Evolutionary conservation across 2,797 vertebrate species (phyloP).

Genomic region (Hypotaenidia philippensis): DNA sequence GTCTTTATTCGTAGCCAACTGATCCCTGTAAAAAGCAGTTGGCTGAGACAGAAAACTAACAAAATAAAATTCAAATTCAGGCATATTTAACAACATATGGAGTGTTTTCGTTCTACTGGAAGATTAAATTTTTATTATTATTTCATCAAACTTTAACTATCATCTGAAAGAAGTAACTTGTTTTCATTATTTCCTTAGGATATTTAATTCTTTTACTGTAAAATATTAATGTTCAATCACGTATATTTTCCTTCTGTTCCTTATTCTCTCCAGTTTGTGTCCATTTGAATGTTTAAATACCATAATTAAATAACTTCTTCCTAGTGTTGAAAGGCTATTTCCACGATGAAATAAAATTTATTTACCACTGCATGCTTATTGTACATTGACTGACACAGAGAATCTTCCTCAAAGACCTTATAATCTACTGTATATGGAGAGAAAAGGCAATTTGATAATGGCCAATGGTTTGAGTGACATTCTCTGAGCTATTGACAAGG

Average conservation of each 20-base stretch:
- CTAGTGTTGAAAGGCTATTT: neutral
- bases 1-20: neutral
- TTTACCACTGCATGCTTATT: neutral
- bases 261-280: slow-evolving; percentile 19
- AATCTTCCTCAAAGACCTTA: neutral
- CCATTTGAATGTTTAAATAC: slow-evolving; percentile 45
- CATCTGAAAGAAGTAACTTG: slow-evolving; percentile 60
- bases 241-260: slow-evolving; percentile 53
- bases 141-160: slow-evolving; percentile 76
- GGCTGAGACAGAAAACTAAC: neutral
- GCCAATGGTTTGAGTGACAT: neutral
- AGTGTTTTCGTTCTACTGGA: slow-evolving; percentile 44
- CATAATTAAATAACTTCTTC: slow-evolving; percentile 17
- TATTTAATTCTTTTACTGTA: slow-evolving; percentile 67
- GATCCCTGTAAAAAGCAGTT: neutral
- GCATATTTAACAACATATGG: slow-evolving; percentile 50
- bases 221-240: slow-evolving; percentile 71
- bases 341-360: neutral
- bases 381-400: neutral
- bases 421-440: neutral
- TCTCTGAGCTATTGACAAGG: neutral
- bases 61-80: slow-evolving; percentile 31
- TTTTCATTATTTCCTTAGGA: slow-evolving; percentile 68
- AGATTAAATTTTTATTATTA: slow-evolving; percentile 74
- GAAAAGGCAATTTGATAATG: neutral